phyloP scores from a whole-genome alignment of 2,888 invertebrate species.

The Drosophila emarginata region DNA sequence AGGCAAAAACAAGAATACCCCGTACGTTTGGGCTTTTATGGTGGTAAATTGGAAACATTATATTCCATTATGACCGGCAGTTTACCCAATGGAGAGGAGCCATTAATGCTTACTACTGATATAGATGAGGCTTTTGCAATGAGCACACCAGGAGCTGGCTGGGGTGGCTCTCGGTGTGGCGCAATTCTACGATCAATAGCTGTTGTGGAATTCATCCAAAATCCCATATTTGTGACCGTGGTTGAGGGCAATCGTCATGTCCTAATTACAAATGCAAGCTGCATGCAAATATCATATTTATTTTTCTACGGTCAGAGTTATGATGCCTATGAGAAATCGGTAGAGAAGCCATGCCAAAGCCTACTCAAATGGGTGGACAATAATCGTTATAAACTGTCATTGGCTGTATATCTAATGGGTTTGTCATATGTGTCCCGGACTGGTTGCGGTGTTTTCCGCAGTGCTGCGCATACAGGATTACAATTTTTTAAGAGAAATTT shows the following conservation, averaged over 20 bases:
- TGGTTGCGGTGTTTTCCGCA: constrained; percentile 32
- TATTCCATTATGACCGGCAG: constrained; percentile 80
- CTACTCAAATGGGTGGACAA: constrained; percentile 84
- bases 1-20: constrained; percentile 70
- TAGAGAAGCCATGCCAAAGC: not conserved
- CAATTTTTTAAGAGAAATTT: constrained; percentile 38
- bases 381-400: constrained; percentile 85
- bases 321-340: constrained; percentile 83
- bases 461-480: constrained; percentile 28
- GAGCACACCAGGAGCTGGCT: constrained; percentile 88
- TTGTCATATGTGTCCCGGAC: constrained; percentile 69
- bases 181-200: constrained; percentile 90
- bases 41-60: constrained; percentile 91
- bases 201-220: constrained; percentile 90
- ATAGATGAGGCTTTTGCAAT: constrained; percentile 88
- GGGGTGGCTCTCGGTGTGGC: constrained; percentile 90
- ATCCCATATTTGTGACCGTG: constrained; percentile 85
- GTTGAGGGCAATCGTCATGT: constrained; percentile 65
- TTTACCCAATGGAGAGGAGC: constrained; percentile 84
- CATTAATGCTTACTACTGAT: constrained; percentile 89
- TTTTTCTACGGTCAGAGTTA: constrained; percentile 55
- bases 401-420: constrained; percentile 86
- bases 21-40: constrained; percentile 90
- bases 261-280: constrained; percentile 36
- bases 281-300: constrained; percentile 54